phyloP scores from a whole-genome alignment of 2,888 invertebrate genomes.

The Dioctria linearis region DNA sequence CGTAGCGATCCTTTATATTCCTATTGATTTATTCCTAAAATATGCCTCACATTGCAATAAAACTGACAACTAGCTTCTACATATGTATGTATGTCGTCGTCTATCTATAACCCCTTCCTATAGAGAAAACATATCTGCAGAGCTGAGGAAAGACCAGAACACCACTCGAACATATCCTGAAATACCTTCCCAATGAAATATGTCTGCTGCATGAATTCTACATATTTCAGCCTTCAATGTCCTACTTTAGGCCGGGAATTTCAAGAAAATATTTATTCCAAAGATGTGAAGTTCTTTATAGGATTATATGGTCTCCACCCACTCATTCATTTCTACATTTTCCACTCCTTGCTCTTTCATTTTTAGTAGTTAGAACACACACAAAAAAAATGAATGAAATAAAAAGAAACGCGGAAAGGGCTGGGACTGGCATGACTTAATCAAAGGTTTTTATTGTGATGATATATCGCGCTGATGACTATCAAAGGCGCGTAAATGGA shows the following conservation, averaged over 20 bases:
- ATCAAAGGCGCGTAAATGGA: no score
- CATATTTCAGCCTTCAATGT: constrained; percentile 28
- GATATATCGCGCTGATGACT: no score
- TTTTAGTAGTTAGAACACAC: no score
- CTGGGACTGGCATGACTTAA: no score
- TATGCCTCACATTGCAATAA: constrained; percentile 28
- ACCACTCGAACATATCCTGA: constrained; percentile 4
- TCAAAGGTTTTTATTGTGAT: no score
- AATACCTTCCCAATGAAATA: constrained; percentile 37
- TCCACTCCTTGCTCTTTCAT: background rate
- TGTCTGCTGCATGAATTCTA: constrained; percentile 36
- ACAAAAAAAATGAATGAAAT: no score
- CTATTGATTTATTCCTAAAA: constrained; percentile 35
- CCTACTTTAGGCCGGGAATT: constrained; percentile 25
- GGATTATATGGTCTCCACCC: constrained; percentile 13
- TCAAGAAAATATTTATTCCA: constrained; percentile 31
- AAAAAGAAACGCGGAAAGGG: no score
- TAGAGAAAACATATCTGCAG: background rate
- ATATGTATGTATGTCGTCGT: no score
- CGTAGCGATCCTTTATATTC: constrained; percentile 35
- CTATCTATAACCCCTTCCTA: background rate
- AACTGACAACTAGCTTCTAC: constrained; percentile 4
- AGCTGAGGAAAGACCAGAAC: background rate
- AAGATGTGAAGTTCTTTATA: constrained; percentile 12
- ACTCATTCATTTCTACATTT: background rate